phyloP scores from a whole-genome alignment of 2,888 invertebrate genomes.

The Philaethria dido region DNA sequence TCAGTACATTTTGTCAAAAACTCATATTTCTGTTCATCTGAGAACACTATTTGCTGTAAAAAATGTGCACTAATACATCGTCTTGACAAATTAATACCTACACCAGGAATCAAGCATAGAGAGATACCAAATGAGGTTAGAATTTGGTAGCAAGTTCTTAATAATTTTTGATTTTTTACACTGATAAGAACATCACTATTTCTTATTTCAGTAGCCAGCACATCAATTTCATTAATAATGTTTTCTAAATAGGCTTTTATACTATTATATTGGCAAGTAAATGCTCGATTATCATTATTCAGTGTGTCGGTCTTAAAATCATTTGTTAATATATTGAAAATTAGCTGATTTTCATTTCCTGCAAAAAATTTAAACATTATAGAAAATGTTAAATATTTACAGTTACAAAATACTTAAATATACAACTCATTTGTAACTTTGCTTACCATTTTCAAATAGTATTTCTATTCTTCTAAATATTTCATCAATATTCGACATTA shows the following conservation, averaged over 20 bases:
- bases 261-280: conserved; percentile 45
- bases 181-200: conserved; percentile 80
- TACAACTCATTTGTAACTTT: conserved; percentile 10
- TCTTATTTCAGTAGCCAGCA: conserved; percentile 58
- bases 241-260: conserved; percentile 72
- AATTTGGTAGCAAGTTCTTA: conserved; percentile 85
- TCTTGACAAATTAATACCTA: conserved; percentile 81
- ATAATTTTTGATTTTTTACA: conserved; percentile 86
- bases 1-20: conserved; percentile 76
- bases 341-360: conserved; percentile 62
- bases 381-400: not conserved
- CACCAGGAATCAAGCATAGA: conserved; percentile 86
- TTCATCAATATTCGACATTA: conserved; percentile 47
- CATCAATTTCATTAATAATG: conserved; percentile 72
- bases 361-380: conserved; percentile 45
- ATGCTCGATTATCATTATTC: conserved; percentile 34
- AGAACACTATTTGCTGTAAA: conserved; percentile 61
- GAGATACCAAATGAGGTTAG: conserved; percentile 86
- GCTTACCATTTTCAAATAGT: conserved; percentile 57
- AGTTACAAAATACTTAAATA: conserved; percentile 1
- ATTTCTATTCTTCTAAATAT: conserved; percentile 58
- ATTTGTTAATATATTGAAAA: conserved; percentile 46
- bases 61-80: conserved; percentile 65
- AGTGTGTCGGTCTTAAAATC: conserved; percentile 9
- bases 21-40: conserved; percentile 79